Conservation (phyloP, 2,797 vertebrate genomes). For the Myioborus miniatus region DNA sequence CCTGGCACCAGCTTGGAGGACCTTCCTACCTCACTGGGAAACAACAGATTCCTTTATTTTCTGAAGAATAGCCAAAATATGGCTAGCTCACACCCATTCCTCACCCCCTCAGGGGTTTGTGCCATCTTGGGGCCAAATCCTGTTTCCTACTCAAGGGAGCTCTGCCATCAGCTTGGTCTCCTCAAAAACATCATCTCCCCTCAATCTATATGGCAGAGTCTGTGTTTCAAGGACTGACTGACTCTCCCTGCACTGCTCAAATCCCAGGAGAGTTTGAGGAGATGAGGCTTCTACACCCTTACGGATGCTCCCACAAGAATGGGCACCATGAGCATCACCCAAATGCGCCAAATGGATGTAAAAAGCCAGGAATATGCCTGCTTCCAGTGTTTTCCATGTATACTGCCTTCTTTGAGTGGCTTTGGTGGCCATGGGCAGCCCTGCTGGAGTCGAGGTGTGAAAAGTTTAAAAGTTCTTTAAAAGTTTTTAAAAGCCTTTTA, state of each 20-base stretch:
- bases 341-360: rapidly evolving
- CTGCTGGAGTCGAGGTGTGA: not conserved
- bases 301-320: not conserved
- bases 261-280: not conserved
- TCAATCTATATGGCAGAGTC: not conserved
- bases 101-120: not conserved
- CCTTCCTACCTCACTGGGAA: not conserved
- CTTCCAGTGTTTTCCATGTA: not conserved
- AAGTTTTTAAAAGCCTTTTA: not conserved
- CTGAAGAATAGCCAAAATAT: not conserved
- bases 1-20: not conserved
- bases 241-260: not conserved
- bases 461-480: not conserved
- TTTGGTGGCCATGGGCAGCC: not conserved
- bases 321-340: not conserved
- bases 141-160: not conserved
- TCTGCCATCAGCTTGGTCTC: not conserved
- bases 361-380: not conserved
- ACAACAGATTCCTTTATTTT: not conserved
- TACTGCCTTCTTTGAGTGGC: rapidly evolving
- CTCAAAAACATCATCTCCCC: not conserved
- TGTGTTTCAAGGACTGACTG: rapidly evolving
- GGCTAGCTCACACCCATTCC: not conserved
- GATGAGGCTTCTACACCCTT: not conserved
- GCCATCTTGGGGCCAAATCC: not conserved